Conservation (phyloP, 2,113 vertebrate species). For the Psilopogon haemacephalus region DNA sequence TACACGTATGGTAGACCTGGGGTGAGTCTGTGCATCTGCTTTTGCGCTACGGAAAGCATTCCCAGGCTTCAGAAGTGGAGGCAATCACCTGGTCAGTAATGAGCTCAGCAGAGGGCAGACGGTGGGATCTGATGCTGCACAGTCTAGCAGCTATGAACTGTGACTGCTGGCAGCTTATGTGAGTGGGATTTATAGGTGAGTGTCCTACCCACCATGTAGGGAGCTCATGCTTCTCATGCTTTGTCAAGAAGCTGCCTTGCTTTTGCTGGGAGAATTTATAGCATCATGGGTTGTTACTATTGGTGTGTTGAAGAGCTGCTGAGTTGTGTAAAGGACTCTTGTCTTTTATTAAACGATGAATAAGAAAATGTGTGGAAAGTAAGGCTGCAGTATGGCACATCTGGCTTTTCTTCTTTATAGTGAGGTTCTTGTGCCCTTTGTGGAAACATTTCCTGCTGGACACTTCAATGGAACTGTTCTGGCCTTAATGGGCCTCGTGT, state of each 20-base stretch:
- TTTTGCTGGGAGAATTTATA: background rate
- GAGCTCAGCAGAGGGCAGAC: slow-evolving; percentile 1
- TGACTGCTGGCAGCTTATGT: background rate
- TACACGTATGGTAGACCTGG: slow-evolving; percentile 6
- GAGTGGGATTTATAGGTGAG: slow-evolving; percentile 20
- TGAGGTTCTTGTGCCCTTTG: background rate
- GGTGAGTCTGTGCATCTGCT: slow-evolving; percentile 1
- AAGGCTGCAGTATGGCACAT: background rate
- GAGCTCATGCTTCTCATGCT: slow-evolving; percentile 3
- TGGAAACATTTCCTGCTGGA: background rate
- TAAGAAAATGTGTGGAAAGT: background rate
- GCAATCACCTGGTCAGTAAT: background rate
- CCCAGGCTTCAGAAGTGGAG: slow-evolving; percentile 22
- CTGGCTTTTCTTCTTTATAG: background rate
- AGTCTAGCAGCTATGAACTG: slow-evolving; percentile 4
- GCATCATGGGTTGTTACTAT: background rate
- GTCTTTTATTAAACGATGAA: background rate
- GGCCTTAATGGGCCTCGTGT: background rate
- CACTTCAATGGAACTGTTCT: background rate
- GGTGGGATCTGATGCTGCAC: background rate
- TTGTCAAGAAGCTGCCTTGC: background rate
- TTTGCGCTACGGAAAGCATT: slow-evolving; percentile 17
- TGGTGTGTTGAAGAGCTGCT: background rate
- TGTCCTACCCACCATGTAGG: background rate
- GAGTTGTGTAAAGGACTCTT: background rate